Base-by-base conservation (phyloP, 2,113 vertebrate species). In the Neodontobutis hainanensis region DNA sequence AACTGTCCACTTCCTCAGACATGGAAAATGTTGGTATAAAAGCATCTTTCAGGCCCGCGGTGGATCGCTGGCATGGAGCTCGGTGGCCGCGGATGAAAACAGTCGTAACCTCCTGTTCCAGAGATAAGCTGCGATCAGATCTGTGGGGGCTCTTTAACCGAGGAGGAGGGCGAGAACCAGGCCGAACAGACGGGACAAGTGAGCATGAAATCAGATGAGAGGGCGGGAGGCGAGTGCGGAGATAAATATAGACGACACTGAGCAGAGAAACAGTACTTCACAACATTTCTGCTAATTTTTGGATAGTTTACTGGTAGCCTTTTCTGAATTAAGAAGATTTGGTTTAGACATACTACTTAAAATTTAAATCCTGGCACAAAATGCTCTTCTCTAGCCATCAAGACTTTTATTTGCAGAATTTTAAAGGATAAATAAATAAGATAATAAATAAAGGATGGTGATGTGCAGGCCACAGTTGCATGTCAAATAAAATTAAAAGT, bases 91-190 rank as follows among this genome's bases (percentile, higher is more conserved):
- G 86, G 88, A 90, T 91, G 85, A 87, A 40, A 88, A 89, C 89
- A 89, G 90, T 83, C 83, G 60, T 86, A 87, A 91, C 90, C 88
- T 91, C 87, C 87, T 88, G 89, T 88, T 90, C 82, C 75, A 82
- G 83, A 84, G 80, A 89, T 90, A 87, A 92, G 87, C 90, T 83
- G 84, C 85, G 80, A 87, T 81, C 83, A 78, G 75, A 85, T 85
- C 86, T 65, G 78, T 58, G 50, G 86, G 89, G 85, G 87, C 82
- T 84, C 78, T 86, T 82, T 88, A 85, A 82, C 82, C 81, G 44
- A 78, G 77, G 71, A 79, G 76, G 80, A 81, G 78, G 78, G 75
- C 48, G 80, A 67, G 80, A 78, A 80, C 70, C 69, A 70, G 76
- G 70, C 69, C 70, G 71, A 87, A 85, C 82, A 84, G 81, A 86